Conservation (phyloP, 2,797 vertebrate species). For the Sebastes matsubarae region DNA sequence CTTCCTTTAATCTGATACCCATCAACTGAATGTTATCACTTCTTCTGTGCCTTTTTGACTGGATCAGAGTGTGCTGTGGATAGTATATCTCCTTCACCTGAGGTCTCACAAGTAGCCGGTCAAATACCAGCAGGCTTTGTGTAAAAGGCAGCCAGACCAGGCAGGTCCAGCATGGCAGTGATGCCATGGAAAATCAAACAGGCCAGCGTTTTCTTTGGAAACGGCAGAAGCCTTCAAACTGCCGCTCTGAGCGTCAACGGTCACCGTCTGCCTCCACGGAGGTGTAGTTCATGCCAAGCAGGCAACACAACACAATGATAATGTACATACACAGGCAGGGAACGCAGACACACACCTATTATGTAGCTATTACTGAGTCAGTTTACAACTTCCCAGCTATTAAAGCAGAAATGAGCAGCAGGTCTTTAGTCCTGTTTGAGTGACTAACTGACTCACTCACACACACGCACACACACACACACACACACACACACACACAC, state of each 20-base stretch:
- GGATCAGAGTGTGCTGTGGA: not conserved
- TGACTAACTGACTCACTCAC: not conserved
- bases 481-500: not conserved
- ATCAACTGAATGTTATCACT: not conserved
- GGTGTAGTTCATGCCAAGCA: not conserved
- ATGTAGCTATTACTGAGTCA: not conserved
- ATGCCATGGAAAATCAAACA: constrained; percentile 69
- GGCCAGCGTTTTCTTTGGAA: constrained; percentile 57
- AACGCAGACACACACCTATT: not conserved
- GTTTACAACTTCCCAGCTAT: not conserved
- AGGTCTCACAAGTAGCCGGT: not conserved
- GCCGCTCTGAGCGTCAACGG: constrained; percentile 35
- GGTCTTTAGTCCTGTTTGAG: not conserved
- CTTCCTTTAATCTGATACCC: not conserved
- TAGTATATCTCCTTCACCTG: not conserved
- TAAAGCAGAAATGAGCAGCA: not conserved
- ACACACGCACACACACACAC: not conserved
- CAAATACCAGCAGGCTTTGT: constrained; percentile 37
- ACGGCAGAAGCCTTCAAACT: constrained; percentile 40
- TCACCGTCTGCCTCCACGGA: not conserved
- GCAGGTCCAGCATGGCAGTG: constrained; percentile 20
- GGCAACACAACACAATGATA: constrained; percentile 6
- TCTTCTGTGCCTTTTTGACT: not conserved
- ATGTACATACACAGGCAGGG: not conserved
- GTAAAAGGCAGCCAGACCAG: constrained; percentile 26